A percentile compares a stretch with the other conserved stretches of the same genome.
These are phyloP conservation scores for Brachionus sp. DNA, from an alignment of 1,140 invertebrate species.

Conservation along the genomic window DNA sequence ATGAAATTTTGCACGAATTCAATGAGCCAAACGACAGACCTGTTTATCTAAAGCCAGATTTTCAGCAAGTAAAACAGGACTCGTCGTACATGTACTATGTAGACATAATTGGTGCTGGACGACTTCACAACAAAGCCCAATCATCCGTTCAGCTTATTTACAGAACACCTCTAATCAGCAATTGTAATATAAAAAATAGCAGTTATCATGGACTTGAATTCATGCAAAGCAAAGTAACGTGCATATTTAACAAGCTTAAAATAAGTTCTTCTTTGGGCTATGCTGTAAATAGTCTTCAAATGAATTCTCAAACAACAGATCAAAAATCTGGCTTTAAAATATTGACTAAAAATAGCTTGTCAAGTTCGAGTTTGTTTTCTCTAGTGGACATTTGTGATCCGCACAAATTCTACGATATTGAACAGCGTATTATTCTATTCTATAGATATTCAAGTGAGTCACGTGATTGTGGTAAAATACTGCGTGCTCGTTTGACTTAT, in stretches of 20 bases:
- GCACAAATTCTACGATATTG: conserved; percentile 31
- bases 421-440: conserved; percentile 75
- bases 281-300: not conserved
- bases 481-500: conserved; percentile 58
- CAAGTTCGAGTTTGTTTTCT: not conserved
- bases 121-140: not conserved
- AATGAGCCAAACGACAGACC: conserved; percentile 4
- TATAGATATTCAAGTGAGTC: conserved; percentile 95
- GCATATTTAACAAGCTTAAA: not conserved
- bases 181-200: conserved; percentile 31
- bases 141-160: conserved; percentile 17
- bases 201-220: conserved; percentile 30
- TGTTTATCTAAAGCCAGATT: not conserved
- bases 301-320: conserved; percentile 32
- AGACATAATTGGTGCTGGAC: conserved; percentile 3
- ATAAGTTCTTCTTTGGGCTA: not conserved
- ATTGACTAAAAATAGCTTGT: not conserved
- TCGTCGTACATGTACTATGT: conserved; percentile 45
- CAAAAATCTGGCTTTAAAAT: conserved; percentile 43
- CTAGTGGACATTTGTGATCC: conserved; percentile 37
- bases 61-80: conserved; percentile 31
- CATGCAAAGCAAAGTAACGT: not conserved
- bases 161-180: conserved; percentile 2
- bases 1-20: not conserved
- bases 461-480: conserved; percentile 96